phyloP scores from a whole-genome alignment of 1,140 invertebrate genomes.

The Cherax destructor region DNA sequence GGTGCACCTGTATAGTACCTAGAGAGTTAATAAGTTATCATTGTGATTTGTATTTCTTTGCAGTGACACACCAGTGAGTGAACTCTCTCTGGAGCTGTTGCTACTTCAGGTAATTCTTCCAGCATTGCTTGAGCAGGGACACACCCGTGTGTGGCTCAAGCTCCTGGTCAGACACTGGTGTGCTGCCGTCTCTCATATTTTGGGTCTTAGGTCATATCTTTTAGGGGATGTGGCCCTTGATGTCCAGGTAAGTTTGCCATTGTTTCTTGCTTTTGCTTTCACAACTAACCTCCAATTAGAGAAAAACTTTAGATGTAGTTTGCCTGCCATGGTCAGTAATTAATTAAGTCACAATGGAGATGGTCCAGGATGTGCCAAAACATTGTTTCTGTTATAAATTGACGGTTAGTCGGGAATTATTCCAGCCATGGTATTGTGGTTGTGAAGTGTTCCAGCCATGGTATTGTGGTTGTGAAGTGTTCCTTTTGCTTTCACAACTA shows the following conservation, averaged over 20 bases:
- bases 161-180: conserved; percentile 92
- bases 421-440: no score
- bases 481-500: not conserved
- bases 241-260: conserved; percentile 64
- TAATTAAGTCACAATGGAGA: no score
- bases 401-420: no score
- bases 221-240: conserved; percentile 81
- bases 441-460: no score
- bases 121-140: conserved; percentile 95
- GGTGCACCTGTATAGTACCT: no score
- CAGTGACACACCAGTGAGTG: conserved; percentile 86
- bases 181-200: conserved; percentile 86
- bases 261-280: not conserved
- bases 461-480: no score
- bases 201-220: conserved; percentile 93
- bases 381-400: no score
- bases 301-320: no score
- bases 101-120: conserved; percentile 94
- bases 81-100: conserved; percentile 94
- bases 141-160: conserved; percentile 95
- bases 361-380: no score
- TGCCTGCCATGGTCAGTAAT: no score
- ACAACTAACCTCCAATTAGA: not conserved
- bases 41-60: conserved; percentile 64
- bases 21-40: no score